A percentile compares a stretch with the other conserved stretches of the same genome.
Evolutionary conservation across 2,113 vertebrate species (phyloP).

Genomic region (Mohoua ochrocephala): DNA sequence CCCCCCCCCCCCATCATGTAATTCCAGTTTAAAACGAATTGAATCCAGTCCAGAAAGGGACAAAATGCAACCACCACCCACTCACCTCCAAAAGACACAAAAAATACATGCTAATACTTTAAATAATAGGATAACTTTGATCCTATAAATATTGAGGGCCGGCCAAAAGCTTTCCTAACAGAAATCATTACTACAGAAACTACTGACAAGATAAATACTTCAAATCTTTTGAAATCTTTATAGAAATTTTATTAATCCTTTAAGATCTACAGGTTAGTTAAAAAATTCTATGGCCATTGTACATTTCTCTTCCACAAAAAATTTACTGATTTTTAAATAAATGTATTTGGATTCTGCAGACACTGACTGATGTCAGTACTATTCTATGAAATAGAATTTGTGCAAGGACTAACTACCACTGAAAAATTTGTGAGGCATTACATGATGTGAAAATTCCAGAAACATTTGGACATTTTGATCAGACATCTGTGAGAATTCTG

Average conservation of each 20-base stretch:
- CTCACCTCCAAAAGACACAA: accelerated
- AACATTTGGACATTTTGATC: not conserved
- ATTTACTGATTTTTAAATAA: not conserved
- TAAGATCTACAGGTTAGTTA: not conserved
- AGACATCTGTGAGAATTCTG: not conserved
- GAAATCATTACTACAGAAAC: not conserved
- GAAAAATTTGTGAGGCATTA: not conserved
- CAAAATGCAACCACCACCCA: not conserved
- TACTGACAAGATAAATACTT: not conserved
- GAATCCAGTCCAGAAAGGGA: not conserved
- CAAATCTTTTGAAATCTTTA: not conserved
- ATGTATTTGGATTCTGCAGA: not conserved
- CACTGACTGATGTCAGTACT: not conserved
- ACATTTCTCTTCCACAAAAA: not conserved
- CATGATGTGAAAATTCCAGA: not conserved
- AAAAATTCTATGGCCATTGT: not conserved
- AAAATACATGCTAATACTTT: not conserved
- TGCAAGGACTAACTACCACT: not conserved
- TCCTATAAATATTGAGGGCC: not conserved
- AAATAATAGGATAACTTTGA: not conserved
- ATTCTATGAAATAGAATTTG: not conserved
- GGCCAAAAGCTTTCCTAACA: not conserved
- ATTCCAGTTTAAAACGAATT: not conserved
- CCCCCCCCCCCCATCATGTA: not conserved
- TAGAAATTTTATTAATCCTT: not conserved